Evolutionary conservation across 1,140 invertebrate genomes (phyloP), one percentile per base, ranked within the genome.

Genomic region (Hyphantria cunea): DNA sequence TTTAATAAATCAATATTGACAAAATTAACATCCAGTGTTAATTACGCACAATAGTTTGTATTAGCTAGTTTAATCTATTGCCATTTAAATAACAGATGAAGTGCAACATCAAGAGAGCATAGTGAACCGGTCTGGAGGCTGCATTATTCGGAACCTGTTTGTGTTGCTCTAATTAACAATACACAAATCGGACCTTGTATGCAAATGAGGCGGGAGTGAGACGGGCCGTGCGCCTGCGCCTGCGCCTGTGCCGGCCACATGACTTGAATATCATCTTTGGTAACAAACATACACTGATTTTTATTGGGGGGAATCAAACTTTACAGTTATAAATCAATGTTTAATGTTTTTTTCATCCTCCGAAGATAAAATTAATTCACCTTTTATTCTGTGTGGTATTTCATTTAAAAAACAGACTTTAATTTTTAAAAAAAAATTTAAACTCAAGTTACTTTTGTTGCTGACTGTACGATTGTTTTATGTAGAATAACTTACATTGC

Each of bases 141-240:
- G 71, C 79, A 82, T 81, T 84, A 81, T 79, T 81, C 61, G 69
- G 76, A 84, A 90, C 87, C 87, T 82, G 87, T 87, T 88, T 79
- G 63, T 75, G 76, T 76, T 87, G 84, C 82, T 89, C 87, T 89
- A 89, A 90, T 90, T 90, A 90, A 89, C 86, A 86, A 90, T 84
- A 89, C 86, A 90, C 87, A 89, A 90, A 90, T 90, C 86, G 87
- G 83, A 88, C 81, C 86, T 86, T 90, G 87, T 90, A 89, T 90
- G 87, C 84, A 89, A 90, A 90, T 88, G 81, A 88, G 81, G 66
- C 62, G 60, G 72, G 69, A 71, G 66, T 60, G 54, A 75, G 73
- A 74, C 70, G 62, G 55, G 68, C 54, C 32, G 44, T n/a, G 44
- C 15, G 44, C 25, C 41, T n/a, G 41, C 41, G 11, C 12, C 39